Evolutionary conservation across 2,888 invertebrate genomes (phyloP).

Genomic region (Caradrina clavipalpis): DNA sequence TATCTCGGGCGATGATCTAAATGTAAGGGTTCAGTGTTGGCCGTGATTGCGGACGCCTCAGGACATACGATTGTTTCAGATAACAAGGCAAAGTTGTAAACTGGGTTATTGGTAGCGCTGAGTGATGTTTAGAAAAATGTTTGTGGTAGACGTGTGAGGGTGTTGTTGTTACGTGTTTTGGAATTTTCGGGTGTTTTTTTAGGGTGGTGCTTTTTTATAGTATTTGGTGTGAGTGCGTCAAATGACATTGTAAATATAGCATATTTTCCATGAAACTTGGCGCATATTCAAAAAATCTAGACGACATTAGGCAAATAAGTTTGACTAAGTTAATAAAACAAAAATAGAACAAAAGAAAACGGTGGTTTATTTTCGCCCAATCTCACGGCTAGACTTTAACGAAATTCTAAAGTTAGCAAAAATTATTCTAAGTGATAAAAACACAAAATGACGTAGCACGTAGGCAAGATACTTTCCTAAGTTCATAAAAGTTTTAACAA

Average conservation of each 20-base stretch:
- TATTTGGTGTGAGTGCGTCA: neutral
- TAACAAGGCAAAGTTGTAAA: constrained; percentile 69
- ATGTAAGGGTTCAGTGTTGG: constrained; percentile 76
- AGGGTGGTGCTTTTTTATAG: neutral
- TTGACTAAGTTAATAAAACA: neutral
- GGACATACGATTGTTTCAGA: constrained; percentile 81
- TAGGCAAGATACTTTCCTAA: constrained; percentile 26
- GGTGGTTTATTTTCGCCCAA: constrained; percentile 17
- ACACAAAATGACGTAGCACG: constrained; percentile 4
- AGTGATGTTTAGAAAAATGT: constrained; percentile 60
- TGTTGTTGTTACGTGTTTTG: constrained; percentile 25
- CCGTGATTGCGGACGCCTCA: constrained; percentile 80
- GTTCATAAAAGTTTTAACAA: constrained; percentile 38
- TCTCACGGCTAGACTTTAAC: constrained; percentile 1
- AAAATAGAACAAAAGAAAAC: constrained; percentile 8
- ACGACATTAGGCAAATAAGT: neutral
- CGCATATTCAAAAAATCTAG: constrained; percentile 4
- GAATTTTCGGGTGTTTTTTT: constrained; percentile 2
- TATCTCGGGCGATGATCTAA: constrained; percentile 84
- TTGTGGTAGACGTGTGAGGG: constrained; percentile 38
- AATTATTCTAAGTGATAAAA: constrained; percentile 28
- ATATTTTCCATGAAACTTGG: neutral
- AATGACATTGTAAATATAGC: neutral
- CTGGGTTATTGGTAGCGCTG: constrained; percentile 64
- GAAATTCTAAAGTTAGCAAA: constrained; percentile 30